These are phyloP conservation scores for Coleophora flavipennella DNA, from an alignment of 2,888 invertebrate genomes.

Conservation along the genomic window DNA sequence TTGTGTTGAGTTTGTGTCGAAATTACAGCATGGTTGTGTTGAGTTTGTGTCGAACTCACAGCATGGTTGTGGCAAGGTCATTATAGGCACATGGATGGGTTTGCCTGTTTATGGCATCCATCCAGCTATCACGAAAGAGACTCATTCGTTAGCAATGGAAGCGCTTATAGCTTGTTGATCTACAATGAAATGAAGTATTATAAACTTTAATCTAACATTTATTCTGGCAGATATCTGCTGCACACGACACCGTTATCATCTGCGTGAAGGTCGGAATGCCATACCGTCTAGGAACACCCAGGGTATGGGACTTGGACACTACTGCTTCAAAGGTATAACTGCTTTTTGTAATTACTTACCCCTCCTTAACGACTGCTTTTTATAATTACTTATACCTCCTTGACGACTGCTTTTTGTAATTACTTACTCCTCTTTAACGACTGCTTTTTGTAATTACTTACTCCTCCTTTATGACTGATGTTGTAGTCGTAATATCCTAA, in stretches of 20 bases:
- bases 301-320: constrained; percentile 41
- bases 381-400: neutral
- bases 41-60: too few species aligned
- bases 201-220: too few species aligned
- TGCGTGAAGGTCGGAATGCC: constrained; percentile 58
- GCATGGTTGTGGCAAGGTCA: too few species aligned
- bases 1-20: too few species aligned
- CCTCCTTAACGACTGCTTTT: neutral
- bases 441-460: neutral
- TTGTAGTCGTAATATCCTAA: neutral
- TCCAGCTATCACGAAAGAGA: too few species aligned
- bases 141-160: too few species aligned
- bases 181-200: too few species aligned
- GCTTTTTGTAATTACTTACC: neutral
- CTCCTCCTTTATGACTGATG: neutral
- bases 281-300: constrained; percentile 32
- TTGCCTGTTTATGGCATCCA: too few species aligned
- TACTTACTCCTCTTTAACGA: neutral
- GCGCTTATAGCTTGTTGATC: too few species aligned
- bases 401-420: neutral
- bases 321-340: constrained; percentile 34
- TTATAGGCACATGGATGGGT: too few species aligned
- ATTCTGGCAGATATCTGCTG: constrained; percentile 3
- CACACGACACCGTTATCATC: constrained; percentile 26
- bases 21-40: too few species aligned